Conservation (phyloP, 2,113 vertebrate species). For the Miniopterus natalensis region DNA sequence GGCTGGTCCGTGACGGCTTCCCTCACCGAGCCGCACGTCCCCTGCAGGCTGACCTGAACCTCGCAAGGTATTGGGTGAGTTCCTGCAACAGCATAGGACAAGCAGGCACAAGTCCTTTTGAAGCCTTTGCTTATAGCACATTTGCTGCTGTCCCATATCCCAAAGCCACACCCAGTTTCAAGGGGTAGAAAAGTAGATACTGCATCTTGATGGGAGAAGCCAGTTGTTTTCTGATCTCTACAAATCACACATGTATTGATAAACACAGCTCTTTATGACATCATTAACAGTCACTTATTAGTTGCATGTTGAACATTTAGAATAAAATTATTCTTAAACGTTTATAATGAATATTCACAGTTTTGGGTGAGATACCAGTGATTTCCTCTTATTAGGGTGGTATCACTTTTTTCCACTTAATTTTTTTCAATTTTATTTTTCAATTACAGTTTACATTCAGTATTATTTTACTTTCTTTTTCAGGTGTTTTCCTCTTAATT, state of each 20-base stretch:
- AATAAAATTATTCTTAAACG: slow-evolving; percentile 20
- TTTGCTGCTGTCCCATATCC: not conserved
- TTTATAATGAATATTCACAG: not conserved
- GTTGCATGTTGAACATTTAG: not conserved
- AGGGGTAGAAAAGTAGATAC: not conserved
- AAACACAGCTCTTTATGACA: not conserved
- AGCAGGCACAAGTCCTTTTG: not conserved
- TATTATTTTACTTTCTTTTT: not conserved
- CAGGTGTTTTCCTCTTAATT: not conserved
- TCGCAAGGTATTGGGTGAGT: not conserved
- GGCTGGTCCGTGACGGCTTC: not conserved
- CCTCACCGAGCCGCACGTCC: not conserved
- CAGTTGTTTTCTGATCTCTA: not conserved
- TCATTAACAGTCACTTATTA: not conserved
- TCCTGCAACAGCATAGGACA: not conserved
- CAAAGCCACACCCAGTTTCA: not conserved
- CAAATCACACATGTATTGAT: not conserved
- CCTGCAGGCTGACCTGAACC: not conserved
- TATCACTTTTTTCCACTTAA: not conserved
- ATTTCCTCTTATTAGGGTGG: not conserved
- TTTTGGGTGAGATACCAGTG: not conserved
- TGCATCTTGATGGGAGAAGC: not conserved
- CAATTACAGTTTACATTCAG: not conserved
- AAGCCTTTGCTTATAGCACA: not conserved
- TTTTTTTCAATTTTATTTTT: not conserved